These are phyloP conservation scores for Noctua comes DNA, from an alignment of 2,888 invertebrate species.

Conservation along the genomic window DNA sequence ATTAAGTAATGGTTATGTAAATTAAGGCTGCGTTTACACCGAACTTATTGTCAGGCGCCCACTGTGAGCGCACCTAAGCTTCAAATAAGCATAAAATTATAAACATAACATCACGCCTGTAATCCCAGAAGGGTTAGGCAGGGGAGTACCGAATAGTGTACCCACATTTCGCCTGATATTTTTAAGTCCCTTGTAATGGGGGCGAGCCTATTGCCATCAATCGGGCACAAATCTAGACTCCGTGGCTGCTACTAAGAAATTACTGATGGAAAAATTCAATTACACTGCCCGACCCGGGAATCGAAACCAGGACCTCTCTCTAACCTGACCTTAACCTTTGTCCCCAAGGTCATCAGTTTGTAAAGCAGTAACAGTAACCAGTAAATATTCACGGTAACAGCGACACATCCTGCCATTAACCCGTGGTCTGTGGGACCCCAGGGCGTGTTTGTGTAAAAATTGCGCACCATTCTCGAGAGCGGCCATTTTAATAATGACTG, in stretches of 20 bases:
- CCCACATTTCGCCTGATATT: not conserved
- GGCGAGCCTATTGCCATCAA: not conserved
- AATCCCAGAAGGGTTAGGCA: not conserved
- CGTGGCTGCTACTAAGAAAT: not conserved
- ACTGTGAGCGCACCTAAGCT: not conserved
- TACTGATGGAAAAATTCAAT: not conserved
- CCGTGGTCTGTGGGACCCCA: constrained; percentile 36
- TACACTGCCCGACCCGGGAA: not conserved
- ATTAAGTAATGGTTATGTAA: not conserved
- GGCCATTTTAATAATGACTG: constrained; percentile 40
- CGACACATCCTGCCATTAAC: constrained; percentile 40
- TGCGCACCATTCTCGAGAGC: constrained; percentile 37
- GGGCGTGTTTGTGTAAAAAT: constrained; percentile 57
- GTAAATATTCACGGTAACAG: constrained; percentile 47
- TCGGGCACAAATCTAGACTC: not conserved
- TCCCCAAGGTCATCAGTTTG: constrained; percentile 13
- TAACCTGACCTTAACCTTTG: constrained; percentile 8
- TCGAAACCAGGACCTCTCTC: not conserved
- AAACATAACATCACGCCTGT: not conserved
- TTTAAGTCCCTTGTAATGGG: not conserved
- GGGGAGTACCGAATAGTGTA: not conserved
- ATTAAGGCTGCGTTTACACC: not conserved
- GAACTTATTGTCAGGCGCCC: not conserved
- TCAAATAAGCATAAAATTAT: not conserved
- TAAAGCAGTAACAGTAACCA: constrained; percentile 39